Evolutionary conservation across 2,797 vertebrate genomes (phyloP).

Genomic region (Bufotes viridis): DNA sequence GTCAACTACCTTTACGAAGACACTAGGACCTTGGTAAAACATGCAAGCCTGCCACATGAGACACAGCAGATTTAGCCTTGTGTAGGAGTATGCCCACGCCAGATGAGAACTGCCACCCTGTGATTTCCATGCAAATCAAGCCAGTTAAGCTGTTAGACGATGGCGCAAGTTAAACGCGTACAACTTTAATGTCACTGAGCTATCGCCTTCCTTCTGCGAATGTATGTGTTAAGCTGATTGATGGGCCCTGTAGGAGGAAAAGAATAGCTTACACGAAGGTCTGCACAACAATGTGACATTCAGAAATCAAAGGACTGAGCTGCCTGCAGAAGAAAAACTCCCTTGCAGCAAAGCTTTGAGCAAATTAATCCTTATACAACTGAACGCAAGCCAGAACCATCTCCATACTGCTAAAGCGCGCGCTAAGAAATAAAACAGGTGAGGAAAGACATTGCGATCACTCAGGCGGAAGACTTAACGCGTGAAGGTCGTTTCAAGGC

Average conservation of each 20-base stretch:
- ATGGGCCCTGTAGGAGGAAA: slow-evolving; percentile 18
- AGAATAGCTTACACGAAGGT: slow-evolving; percentile 7
- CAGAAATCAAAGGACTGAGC: slow-evolving; percentile 37
- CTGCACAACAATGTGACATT: slow-evolving; percentile 51
- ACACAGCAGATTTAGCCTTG: neutral
- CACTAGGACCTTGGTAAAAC: neutral
- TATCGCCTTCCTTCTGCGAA: neutral
- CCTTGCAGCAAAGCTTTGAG: slow-evolving; percentile 23
- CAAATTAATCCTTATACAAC: neutral
- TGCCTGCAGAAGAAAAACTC: slow-evolving; percentile 32
- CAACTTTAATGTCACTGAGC: slow-evolving; percentile 2
- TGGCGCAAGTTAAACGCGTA: slow-evolving; percentile 17
- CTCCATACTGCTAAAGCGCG: neutral
- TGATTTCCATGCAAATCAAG: slow-evolving; percentile 41
- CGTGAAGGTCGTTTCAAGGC: slow-evolving; percentile 18
- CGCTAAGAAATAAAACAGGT: slow-evolving; percentile 17
- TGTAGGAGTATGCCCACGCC: neutral
- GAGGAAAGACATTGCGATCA: neutral
- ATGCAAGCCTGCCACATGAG: neutral
- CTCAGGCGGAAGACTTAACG: neutral
- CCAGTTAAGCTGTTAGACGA: slow-evolving; percentile 18
- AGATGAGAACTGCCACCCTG: neutral
- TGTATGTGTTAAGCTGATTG: slow-evolving; percentile 37
- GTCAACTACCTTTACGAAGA: neutral
- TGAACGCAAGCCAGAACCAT: slow-evolving; percentile 1